These are phyloP conservation scores for Cephus cinctus DNA, from an alignment of 1,140 invertebrate species.

Conservation along the genomic window DNA sequence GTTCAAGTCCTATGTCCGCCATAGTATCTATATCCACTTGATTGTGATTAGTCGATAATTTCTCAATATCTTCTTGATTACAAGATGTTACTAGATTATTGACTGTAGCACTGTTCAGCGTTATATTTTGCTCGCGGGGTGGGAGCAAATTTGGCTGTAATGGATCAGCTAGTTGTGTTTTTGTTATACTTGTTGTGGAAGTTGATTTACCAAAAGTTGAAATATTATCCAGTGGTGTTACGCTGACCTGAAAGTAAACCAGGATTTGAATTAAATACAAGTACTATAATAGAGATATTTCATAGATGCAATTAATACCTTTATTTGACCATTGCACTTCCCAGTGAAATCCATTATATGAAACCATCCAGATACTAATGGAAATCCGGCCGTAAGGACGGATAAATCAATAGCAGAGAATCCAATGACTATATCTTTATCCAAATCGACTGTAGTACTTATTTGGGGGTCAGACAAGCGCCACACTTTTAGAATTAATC, in stretches of 20 bases:
- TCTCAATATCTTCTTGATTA: conserved; percentile 20
- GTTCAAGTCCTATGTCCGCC: conserved; percentile 25
- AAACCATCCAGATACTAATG: conserved; percentile 62
- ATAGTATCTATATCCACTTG: conserved; percentile 14
- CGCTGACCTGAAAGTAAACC: conserved; percentile 42
- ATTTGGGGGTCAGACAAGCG: conserved; percentile 55
- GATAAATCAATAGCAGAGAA: conserved; percentile 63
- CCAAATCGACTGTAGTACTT: conserved; percentile 44
- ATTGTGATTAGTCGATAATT: conserved; percentile 12
- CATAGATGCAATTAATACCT: conserved; percentile 45
- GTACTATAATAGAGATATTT: conserved; percentile 12
- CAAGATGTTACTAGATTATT: neutral
- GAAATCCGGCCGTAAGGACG: conserved; percentile 53
- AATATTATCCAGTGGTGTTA: conserved; percentile 56
- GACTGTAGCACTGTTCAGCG: neutral
- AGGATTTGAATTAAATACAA: conserved; percentile 23
- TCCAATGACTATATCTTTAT: conserved; percentile 56
- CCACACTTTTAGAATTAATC: conserved; percentile 64
- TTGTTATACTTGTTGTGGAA: conserved; percentile 11
- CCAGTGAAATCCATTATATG: conserved; percentile 64
- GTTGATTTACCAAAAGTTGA: conserved; percentile 25
- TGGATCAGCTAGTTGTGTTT: conserved; percentile 12
- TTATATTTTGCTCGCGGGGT: conserved; percentile 13
- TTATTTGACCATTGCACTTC: conserved; percentile 62
- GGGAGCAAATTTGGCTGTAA: conserved; percentile 20